phyloP scores from a whole-genome alignment of 2,888 invertebrate genomes.

The Polia nebulosa region DNA sequence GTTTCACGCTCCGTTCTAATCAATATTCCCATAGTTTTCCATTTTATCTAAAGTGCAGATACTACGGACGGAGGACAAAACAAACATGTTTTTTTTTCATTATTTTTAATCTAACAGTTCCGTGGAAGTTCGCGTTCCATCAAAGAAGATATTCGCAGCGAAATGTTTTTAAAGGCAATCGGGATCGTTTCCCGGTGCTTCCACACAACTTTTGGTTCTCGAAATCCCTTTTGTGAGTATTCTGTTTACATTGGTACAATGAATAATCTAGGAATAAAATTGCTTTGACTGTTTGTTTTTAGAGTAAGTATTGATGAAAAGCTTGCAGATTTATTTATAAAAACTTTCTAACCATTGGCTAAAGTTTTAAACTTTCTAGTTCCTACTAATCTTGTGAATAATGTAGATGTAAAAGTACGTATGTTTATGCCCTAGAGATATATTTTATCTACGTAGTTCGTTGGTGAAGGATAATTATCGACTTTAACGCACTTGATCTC shows the following conservation, averaged over 20 bases:
- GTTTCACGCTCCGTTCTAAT: neutral
- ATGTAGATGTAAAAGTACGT: no score
- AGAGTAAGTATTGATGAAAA: neutral
- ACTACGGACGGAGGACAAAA: neutral
- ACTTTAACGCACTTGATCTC: no score
- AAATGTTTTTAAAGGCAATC: constrained; percentile 71
- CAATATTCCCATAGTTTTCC: neutral
- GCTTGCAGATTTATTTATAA: no score
- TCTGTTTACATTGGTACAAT: neutral
- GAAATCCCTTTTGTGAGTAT: neutral
- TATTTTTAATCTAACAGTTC: constrained; percentile 41
- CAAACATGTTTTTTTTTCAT: constrained; percentile 22
- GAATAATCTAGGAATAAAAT: neutral
- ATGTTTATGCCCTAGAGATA: no score
- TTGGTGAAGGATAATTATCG: no score
- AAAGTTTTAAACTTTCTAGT: no score
- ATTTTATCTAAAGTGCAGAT: neutral
- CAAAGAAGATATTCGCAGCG: constrained; percentile 68
- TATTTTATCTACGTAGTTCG: no score
- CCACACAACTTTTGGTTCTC: constrained; percentile 39
- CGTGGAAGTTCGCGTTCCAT: constrained; percentile 22
- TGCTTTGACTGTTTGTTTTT: neutral
- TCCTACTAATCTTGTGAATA: no score
- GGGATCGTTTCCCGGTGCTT: constrained; percentile 57
- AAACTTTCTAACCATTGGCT: no score